Conservation (phyloP, 92 coral and sea anemone genomes). For the Palythoa grandiflora region DNA sequence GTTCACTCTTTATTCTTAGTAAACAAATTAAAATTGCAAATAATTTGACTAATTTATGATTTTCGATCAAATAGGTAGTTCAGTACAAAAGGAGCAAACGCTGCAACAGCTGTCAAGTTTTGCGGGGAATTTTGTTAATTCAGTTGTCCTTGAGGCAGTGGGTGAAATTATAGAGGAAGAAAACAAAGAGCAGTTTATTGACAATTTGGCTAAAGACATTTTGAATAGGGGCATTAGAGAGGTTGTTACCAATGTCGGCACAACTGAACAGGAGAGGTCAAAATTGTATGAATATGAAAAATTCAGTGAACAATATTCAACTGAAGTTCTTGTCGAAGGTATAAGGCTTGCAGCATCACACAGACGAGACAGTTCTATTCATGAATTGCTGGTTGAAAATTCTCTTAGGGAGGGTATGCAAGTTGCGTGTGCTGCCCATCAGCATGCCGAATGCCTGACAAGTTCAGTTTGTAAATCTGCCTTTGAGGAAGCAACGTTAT, state of each 20-base stretch:
- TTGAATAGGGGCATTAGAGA: constrained; percentile 62
- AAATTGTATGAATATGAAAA: constrained; percentile 55
- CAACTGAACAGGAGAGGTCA: constrained; percentile 48
- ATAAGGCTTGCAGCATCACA: constrained; percentile 39
- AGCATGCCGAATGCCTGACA: constrained; percentile 32
- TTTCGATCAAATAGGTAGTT: constrained; percentile 17
- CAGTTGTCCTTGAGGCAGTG: constrained; percentile 71
- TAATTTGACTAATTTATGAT: background rate
- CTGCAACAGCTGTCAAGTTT: constrained; percentile 63
- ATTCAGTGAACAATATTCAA: constrained; percentile 56
- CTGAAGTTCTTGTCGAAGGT: constrained; percentile 20
- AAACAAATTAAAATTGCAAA: background rate
- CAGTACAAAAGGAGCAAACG: background rate
- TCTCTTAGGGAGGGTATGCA: constrained; percentile 42
- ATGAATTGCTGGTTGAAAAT: constrained; percentile 40
- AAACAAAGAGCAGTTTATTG: constrained; percentile 69
- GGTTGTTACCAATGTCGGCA: constrained; percentile 53
- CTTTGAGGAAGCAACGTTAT: constrained; percentile 46
- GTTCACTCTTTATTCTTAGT: background rate
- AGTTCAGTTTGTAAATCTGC: constrained; percentile 39
- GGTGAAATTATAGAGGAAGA: constrained; percentile 57
- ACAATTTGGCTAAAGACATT: constrained; percentile 71
- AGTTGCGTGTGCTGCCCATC: constrained; percentile 22
- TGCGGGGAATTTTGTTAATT: constrained; percentile 68
- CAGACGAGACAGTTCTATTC: constrained; percentile 4